Conservation (phyloP, 23 tunicate species). For the Ascidia mentula region DNA sequence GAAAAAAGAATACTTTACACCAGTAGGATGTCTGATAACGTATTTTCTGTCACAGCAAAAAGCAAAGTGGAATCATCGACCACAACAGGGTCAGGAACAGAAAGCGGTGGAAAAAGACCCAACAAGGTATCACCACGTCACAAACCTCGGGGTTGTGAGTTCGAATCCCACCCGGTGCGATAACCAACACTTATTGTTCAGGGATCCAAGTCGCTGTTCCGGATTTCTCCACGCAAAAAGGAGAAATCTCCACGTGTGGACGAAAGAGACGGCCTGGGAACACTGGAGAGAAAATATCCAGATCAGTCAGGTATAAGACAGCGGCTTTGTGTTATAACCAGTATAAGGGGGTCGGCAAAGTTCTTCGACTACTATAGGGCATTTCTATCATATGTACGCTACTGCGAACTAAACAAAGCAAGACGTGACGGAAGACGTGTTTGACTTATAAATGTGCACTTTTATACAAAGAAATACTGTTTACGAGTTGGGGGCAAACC, state of each 20-base stretch:
- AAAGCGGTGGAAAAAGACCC: conserved; percentile 4
- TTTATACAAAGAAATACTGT: too few relatives aligned
- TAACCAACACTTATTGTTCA: not conserved
- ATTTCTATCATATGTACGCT: too few relatives aligned
- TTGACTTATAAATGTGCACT: too few relatives aligned
- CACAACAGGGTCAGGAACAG: not conserved
- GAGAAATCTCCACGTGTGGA: not conserved
- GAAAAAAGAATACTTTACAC: too few relatives aligned
- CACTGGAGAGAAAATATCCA: conserved; percentile 36
- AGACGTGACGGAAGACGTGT: too few relatives aligned
- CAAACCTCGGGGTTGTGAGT: not conserved
- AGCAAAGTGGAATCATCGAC: not conserved
- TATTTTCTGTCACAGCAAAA: not conserved
- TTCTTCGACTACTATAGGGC: too few relatives aligned
- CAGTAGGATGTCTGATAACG: too few relatives aligned
- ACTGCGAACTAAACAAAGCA: too few relatives aligned
- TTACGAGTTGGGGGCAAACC: too few relatives aligned
- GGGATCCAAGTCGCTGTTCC: conserved; percentile 20
- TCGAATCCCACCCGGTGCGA: not conserved
- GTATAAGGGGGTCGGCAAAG: too few relatives aligned
- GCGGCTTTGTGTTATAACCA: too few relatives aligned
- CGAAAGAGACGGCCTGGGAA: not conserved
- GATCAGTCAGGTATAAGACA: conserved; percentile 27
- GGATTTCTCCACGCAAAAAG: conserved; percentile 32
- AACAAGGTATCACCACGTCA: not conserved